phyloP scores from a whole-genome alignment of 2,888 invertebrate genomes.

The Caenorhabditis afra region DNA sequence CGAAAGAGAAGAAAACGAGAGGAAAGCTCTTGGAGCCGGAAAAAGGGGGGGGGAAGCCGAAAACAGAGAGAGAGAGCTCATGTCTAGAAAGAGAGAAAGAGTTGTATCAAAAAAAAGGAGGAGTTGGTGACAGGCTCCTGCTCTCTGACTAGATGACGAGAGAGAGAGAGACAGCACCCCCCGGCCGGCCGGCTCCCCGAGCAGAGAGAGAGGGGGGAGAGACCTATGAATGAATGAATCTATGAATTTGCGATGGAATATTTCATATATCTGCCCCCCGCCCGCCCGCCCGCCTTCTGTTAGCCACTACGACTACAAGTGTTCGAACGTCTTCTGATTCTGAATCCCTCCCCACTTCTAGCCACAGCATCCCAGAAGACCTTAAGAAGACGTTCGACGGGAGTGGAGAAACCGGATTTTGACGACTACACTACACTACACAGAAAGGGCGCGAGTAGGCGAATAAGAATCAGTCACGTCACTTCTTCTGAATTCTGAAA shows the following conservation, averaged over 20 bases:
- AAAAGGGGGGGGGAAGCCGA: background rate
- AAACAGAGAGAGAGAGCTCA: background rate
- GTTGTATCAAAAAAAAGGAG: background rate
- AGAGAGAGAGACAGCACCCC: conserved; percentile 6
- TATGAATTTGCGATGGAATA: conserved; percentile 62
- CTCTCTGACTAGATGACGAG: background rate
- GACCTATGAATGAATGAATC: conserved; percentile 57
- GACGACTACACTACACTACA: too few relatives aligned
- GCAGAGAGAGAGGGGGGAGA: conserved; percentile 21
- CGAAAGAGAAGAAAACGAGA: background rate
- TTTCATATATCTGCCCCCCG: conserved; percentile 44
- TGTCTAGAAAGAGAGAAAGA: background rate
- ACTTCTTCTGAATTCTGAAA: too few relatives aligned
- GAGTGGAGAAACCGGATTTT: too few relatives aligned
- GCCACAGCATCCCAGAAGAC: too few relatives aligned
- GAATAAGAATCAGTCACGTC: too few relatives aligned
- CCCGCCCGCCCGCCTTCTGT: background rate
- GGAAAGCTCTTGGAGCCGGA: too few relatives aligned
- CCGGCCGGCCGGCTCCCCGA: conserved; percentile 31
- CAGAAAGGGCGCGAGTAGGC: too few relatives aligned
- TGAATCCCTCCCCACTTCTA: too few relatives aligned
- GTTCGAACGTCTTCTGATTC: too few relatives aligned
- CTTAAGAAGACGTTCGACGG: too few relatives aligned
- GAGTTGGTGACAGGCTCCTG: too few relatives aligned
- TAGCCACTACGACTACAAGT: too few relatives aligned